Evolutionary conservation across 2,888 invertebrate genomes (phyloP).

Genomic region (Junonia oenone): DNA sequence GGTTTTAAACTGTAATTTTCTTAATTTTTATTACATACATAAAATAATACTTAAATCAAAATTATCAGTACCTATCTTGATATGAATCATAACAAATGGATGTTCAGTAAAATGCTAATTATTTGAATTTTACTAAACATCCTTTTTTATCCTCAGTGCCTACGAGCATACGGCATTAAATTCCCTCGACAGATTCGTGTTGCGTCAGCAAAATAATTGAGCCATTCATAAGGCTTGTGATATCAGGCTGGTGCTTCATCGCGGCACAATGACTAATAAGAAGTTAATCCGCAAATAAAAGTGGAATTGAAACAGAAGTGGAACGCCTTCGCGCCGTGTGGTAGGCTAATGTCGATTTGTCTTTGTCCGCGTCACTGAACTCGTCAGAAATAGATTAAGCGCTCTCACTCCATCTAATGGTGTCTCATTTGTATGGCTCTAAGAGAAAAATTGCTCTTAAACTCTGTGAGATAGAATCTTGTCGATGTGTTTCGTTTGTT

Average conservation of each 20-base stretch:
- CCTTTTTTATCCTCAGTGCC: no score
- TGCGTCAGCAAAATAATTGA: conserved; percentile 72
- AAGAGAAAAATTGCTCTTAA: conserved; percentile 77
- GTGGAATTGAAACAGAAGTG: conserved; percentile 80
- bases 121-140: no score
- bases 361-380: conserved; percentile 80
- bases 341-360: conserved; percentile 79
- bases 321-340: conserved; percentile 75
- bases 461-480: conserved; percentile 69
- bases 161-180: conserved; percentile 27
- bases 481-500: conserved; percentile 66
- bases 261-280: conserved; percentile 76
- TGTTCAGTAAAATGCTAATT: conserved; percentile 10
- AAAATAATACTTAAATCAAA: no score
- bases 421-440: conserved; percentile 79
- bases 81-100: not conserved
- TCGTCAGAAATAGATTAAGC: conserved; percentile 81
- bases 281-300: conserved; percentile 80
- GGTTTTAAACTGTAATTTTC: no score
- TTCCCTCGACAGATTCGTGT: conserved; percentile 46
- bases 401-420: conserved; percentile 79
- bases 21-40: no score
- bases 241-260: conserved; percentile 59
- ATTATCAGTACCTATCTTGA: no score
- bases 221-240: conserved; percentile 76